Evolutionary conservation across 1,140 invertebrate species (phyloP).

Genomic region (Charaxes varanes): DNA sequence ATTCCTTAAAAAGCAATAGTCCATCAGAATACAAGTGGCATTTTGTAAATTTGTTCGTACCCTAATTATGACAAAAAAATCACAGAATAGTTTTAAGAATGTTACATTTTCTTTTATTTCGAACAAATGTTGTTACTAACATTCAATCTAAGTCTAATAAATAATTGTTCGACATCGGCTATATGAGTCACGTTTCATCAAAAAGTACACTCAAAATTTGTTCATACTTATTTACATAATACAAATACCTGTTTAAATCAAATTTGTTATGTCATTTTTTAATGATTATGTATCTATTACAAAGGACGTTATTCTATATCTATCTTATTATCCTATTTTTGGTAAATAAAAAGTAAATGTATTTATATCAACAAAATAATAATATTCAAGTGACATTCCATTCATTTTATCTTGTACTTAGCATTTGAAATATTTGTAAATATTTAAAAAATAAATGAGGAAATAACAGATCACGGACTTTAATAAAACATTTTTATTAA

Average conservation of each 20-base stretch:
- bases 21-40: no score
- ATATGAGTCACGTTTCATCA: no score
- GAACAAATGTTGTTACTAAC: no score
- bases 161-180: no score
- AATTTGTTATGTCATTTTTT: neutral
- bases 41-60: no score
- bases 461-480: conserved; percentile 54
- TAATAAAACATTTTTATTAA: conserved; percentile 56
- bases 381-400: conserved; percentile 47
- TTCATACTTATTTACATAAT: no score
- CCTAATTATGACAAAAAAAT: no score
- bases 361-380: conserved; percentile 13
- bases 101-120: no score
- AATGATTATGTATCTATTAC: neutral
- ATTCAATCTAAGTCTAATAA: no score
- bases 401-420: conserved; percentile 50
- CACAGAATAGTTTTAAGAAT: no score
- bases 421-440: conserved; percentile 55
- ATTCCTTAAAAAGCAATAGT: no score
- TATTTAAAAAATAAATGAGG: conserved; percentile 39
- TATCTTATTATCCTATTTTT: conserved; percentile 2
- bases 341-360: conserved; percentile 8
- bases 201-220: no score
- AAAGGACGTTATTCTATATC: conserved; percentile 11
- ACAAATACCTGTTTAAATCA: neutral